phyloP scores from a whole-genome alignment of 2,888 invertebrate genomes.

The Temnothorax ravouxi region DNA sequence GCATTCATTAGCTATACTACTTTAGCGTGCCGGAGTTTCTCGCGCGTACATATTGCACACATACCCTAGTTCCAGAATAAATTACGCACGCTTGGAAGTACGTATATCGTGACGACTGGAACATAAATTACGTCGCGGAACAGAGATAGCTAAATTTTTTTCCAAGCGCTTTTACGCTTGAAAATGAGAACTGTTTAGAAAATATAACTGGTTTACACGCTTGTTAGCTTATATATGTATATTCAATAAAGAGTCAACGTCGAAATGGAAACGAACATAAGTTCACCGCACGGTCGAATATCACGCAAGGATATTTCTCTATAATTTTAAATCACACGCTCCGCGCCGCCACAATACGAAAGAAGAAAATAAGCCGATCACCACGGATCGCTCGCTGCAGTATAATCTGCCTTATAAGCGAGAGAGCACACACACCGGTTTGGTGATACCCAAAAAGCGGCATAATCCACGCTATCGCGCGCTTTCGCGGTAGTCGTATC shows the following conservation, averaged over 20 bases:
- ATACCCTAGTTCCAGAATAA: constrained; percentile 26
- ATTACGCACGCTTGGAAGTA: constrained; percentile 30
- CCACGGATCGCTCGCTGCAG: not conserved
- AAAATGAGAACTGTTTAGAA: constrained; percentile 13
- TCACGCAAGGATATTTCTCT: not conserved
- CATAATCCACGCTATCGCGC: constrained; percentile 22
- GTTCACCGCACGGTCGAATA: not conserved
- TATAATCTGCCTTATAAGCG: constrained; percentile 37
- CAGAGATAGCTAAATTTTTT: constrained; percentile 10
- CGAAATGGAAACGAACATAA: not conserved
- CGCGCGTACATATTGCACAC: constrained; percentile 6
- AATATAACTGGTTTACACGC: constrained; percentile 5
- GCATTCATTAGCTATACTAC: constrained; percentile 31
- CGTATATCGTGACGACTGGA: constrained; percentile 23
- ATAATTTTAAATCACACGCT: constrained; percentile 1
- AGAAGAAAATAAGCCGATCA: constrained; percentile 34
- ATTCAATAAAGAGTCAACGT: constrained; percentile 1
- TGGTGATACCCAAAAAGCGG: constrained; percentile 32
- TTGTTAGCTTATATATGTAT: not conserved
- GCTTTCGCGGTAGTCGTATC: not conserved
- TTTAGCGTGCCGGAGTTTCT: constrained; percentile 35
- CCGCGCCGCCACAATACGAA: not conserved
- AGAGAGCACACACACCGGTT: constrained; percentile 16
- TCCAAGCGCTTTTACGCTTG: not conserved
- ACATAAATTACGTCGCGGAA: constrained; percentile 19